Evolutionary conservation across 2,113 vertebrate species (phyloP).

Genomic region (Sigmodon hispidus): DNA sequence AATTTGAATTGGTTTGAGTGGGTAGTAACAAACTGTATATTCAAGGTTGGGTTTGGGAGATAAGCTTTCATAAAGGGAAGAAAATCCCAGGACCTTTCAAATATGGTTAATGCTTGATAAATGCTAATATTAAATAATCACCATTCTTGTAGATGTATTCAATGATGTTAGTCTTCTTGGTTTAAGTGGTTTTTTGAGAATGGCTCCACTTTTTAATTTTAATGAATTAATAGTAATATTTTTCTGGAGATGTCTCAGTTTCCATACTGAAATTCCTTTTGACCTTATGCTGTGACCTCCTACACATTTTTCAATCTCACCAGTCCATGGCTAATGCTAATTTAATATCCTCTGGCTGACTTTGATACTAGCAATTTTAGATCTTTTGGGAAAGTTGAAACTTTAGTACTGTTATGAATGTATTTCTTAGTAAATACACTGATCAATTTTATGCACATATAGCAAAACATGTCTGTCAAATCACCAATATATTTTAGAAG

Average conservation of each 20-base stretch:
- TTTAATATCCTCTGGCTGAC: slow-evolving; percentile 67
- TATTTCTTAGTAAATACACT: slow-evolving; percentile 42
- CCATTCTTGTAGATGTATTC: slow-evolving; percentile 21
- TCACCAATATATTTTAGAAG: slow-evolving; percentile 29
- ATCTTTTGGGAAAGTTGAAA: slow-evolving; percentile 52
- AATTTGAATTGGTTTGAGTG: slow-evolving; percentile 43
- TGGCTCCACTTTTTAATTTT: slow-evolving; percentile 47
- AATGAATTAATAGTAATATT: background rate
- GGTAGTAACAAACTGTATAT: background rate
- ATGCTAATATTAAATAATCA: slow-evolving; percentile 45
- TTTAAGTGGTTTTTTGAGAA: slow-evolving; percentile 37
- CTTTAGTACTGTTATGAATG: slow-evolving; percentile 71
- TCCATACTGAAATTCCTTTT: slow-evolving; percentile 79
- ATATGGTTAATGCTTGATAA: slow-evolving; percentile 28
- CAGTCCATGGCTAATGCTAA: slow-evolving; percentile 83
- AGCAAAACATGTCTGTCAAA: slow-evolving; percentile 58
- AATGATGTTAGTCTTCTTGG: slow-evolving; percentile 9
- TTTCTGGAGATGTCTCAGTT: background rate
- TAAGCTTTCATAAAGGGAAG: background rate
- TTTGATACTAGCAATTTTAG: slow-evolving; percentile 79
- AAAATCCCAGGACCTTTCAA: slow-evolving; percentile 45
- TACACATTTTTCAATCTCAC: slow-evolving; percentile 69
- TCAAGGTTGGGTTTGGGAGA: background rate
- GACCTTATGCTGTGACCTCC: slow-evolving; percentile 76
- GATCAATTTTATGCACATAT: slow-evolving; percentile 46